Percentiles rank a stretch among this genome's conserved stretches.
Conservation (phyloP, 2,888 invertebrate species). For the Parnassius smintheus region DNA sequence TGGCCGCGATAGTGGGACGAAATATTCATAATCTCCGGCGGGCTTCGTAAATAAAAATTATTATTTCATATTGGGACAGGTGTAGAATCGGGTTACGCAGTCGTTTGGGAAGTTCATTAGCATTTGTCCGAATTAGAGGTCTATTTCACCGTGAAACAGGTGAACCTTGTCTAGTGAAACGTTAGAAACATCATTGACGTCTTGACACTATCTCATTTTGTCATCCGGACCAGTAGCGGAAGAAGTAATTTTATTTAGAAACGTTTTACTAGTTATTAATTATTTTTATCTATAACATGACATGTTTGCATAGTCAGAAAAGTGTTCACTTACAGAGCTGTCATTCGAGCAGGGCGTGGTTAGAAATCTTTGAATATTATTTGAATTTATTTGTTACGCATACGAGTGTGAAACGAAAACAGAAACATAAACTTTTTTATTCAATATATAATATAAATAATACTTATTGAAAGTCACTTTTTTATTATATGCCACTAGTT, state of each 20-base stretch:
- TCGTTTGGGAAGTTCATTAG: constrained; percentile 54
- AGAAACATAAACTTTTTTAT: too few species aligned
- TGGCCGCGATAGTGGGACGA: constrained; percentile 63
- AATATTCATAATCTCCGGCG: constrained; percentile 73
- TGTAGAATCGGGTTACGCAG: constrained; percentile 71
- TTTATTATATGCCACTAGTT: too few species aligned
- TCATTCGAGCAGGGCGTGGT: constrained; percentile 6
- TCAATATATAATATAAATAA: too few species aligned
- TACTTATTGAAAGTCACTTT: too few species aligned
- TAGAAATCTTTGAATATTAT: background rate
- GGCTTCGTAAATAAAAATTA: constrained; percentile 75
- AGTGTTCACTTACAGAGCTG: constrained; percentile 10
- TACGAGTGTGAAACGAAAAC: too few species aligned
- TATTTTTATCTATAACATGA: background rate
- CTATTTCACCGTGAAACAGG: constrained; percentile 49
- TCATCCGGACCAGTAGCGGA: constrained; percentile 54
- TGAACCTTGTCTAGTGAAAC: constrained; percentile 64
- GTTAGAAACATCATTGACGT: constrained; percentile 44
- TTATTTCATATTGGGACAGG: constrained; percentile 73
- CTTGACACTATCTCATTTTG: constrained; percentile 63
- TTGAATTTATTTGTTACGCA: too few species aligned
- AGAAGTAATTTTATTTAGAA: constrained; percentile 21
- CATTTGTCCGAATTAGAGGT: constrained; percentile 69
- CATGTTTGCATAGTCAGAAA: constrained; percentile 1
- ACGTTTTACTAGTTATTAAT: constrained; percentile 11